These are phyloP conservation scores for Junonia oenone DNA, from an alignment of 2,888 invertebrate species.

Conservation along the genomic window DNA sequence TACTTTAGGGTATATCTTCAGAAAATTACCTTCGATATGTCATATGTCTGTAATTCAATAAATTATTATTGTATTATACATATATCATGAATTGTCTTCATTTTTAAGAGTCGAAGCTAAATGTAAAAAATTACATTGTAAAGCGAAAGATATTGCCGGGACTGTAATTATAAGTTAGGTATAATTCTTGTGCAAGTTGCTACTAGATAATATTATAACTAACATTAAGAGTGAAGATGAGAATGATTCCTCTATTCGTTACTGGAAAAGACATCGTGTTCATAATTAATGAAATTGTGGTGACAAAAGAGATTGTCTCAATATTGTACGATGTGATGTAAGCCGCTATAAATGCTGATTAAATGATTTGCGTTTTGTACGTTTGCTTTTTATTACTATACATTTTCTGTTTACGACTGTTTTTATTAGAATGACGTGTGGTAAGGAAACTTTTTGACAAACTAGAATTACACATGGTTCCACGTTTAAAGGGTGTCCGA, in stretches of 20 bases:
- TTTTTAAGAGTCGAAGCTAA: too few species aligned
- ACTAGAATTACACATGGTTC: background rate
- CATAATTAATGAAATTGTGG: background rate
- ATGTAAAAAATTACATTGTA: too few species aligned
- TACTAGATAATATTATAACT: background rate
- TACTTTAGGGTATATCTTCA: background rate
- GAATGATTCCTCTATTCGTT: background rate
- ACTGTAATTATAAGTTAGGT: background rate
- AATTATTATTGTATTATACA: too few species aligned
- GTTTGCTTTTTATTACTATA: conserved; percentile 20
- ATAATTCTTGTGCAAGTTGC: background rate
- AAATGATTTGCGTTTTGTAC: conserved; percentile 35
- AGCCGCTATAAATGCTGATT: conserved; percentile 29
- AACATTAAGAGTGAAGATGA: background rate
- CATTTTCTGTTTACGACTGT: background rate
- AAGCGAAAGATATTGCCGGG: background rate
- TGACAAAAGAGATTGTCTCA: background rate
- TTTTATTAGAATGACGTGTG: background rate
- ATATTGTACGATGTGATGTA: conserved; percentile 5
- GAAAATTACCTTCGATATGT: too few species aligned
- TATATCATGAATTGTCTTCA: too few species aligned
- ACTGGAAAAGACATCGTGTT: conserved; percentile 14
- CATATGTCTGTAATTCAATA: too few species aligned
- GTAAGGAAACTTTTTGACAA: background rate
- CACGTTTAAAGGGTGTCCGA: background rate